Evolutionary conservation across 2,888 invertebrate species (phyloP), one percentile per base, ranked within the genome.

Genomic region (Creontiades dilutus): DNA sequence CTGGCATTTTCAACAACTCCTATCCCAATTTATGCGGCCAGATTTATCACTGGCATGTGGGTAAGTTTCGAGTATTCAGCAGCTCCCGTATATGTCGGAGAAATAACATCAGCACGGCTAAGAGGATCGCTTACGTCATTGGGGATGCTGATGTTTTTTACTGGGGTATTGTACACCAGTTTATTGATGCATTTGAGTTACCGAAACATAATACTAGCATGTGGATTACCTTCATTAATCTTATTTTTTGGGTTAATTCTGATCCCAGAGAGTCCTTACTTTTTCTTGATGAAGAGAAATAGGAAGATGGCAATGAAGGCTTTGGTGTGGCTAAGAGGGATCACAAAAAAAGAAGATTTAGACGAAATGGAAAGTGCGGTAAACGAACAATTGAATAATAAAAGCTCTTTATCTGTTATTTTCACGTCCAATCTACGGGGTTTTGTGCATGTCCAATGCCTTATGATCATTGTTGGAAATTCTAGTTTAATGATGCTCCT

Each of bases 261-360:
- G 94, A 94, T 95, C 93, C 95, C 95, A 0, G 95, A 95, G 92
- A 95, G 95, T 0, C 95, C 95, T 0, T 95, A 95, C 91, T 95
- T 94, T 91, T 93, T 95, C 81, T 92, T 96, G 75, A 95, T 95
- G 92, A 94, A 94, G 90, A 94, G 94, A 0, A 93, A 94, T 47
- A n/a, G 48, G 1, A 16, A 2, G 14, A 48, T 48, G 4, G 91
- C 91, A 0, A 37, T 52, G 28, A 75, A 55, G 52, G 89, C 52
- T 23, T 46, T 91, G 37, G 76, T 81, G 12, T 90, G 90, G 91
- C 82, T 91, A 16, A 87, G 86, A 61, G 91, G 91, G 7, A 46
- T 55, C 13, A 81, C 61, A 46, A 52, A 82, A n/a, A 55, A 19
- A 23, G 90, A 82, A 81, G 91, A 90, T 0, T 9, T 89, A 47